phyloP scores from a whole-genome alignment of 2,797 vertebrate genomes.

The Periparus ater region DNA sequence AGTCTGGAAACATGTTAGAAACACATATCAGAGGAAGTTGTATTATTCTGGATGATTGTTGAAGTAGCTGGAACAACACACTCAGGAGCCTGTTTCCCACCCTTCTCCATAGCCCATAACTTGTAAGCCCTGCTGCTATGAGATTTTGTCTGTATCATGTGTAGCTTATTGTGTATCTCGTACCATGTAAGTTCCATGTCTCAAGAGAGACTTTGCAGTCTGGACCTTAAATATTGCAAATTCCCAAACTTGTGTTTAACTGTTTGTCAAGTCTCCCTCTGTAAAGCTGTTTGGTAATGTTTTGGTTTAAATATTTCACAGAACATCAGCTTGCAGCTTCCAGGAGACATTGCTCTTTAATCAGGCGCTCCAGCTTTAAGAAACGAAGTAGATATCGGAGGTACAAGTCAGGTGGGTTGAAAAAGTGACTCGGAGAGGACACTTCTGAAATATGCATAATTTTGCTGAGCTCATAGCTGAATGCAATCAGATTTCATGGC shows the following conservation, averaged over 20 bases:
- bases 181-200: neutral
- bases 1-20: neutral
- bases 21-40: neutral
- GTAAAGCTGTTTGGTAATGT: neutral
- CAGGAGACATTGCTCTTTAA: conserved; percentile 39
- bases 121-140: neutral
- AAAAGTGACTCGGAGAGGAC: neutral
- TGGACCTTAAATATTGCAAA: neutral
- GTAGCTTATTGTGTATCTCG: neutral
- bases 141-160: neutral
- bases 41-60: neutral
- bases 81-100: neutral
- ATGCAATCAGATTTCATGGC: neutral
- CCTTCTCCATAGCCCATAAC: neutral
- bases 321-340: conserved; percentile 65
- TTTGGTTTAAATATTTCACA: conserved; percentile 49
- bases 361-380: conserved; percentile 50
- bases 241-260: neutral
- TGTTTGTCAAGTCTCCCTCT: neutral
- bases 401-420: conserved; percentile 70
- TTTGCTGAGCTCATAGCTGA: neutral
- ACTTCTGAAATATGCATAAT: neutral
- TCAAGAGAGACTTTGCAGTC: neutral
- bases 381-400: conserved; percentile 64
- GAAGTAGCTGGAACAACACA: neutral